Base-by-base conservation (phyloP, 1,140 invertebrate genomes). In the Leptoteleia sp. region DNA sequence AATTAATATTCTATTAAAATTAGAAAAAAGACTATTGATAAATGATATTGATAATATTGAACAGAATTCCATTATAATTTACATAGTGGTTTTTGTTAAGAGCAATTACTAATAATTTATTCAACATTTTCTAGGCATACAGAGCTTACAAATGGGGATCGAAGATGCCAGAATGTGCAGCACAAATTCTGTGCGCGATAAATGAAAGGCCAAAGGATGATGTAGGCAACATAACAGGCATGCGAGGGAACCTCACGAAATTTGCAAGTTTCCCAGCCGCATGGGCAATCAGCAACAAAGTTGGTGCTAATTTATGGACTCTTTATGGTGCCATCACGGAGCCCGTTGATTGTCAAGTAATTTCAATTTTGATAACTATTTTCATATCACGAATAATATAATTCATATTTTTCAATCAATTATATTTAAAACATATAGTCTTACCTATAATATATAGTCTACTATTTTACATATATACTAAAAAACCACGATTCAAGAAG, bases 131-230 rank as follows among this genome's bases (percentile, higher is more conserved):
- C 25, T 25, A 68, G 88, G 83, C 94, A 6, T 94, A 94, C 85
- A 85, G 94, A 50, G 94, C 94, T 3, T 95, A 95, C 83, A 91
- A 93, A 80, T 95, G 93, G 90, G 92, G 92, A 1, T 88, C 91
- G 4, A 91, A 92, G 68, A 88, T 91, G 25, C 93, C 94, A 13
- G 91, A 93, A 40, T 96, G 95, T 85, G 93, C 94, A 71, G 91
- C 91, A 61, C 94, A 95, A 81, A 92, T 95, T 12, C 90, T 95
- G 65, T 96, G 95, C 83, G 86, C 93, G 6, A 92, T 95, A 7
- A 95, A 95, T 80, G 89, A 92, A 76, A 91, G 91, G 29, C 87
- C 64, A 15, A 81, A 70, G 15, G 82, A 85, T 3, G 64, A 82
- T 11, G 50, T 3, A n/a, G 50, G n/a, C 25, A 80, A 79, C 67